Conservation (phyloP, 2,888 invertebrate genomes). For the Aspidiotus rigidus region DNA sequence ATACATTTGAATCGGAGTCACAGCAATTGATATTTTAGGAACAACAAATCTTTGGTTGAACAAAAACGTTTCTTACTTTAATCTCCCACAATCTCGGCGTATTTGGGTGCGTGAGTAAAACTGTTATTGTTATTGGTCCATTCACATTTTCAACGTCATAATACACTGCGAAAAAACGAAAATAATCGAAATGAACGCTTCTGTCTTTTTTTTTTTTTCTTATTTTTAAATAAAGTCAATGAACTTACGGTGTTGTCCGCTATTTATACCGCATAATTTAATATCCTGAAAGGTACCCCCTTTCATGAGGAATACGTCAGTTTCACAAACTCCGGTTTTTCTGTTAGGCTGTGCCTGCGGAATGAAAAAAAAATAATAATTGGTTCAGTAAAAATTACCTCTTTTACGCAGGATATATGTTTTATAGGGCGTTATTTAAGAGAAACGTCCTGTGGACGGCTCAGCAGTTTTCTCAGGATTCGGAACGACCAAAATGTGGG, state of each 20-base stretch:
- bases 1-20: too few relatives aligned
- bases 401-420: too few relatives aligned
- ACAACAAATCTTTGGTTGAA: too few relatives aligned
- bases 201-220: too few relatives aligned
- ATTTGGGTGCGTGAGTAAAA: conserved; percentile 53
- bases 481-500: too few relatives aligned
- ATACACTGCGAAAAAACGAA: conserved; percentile 51
- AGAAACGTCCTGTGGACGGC: too few relatives aligned
- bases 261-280: conserved; percentile 69
- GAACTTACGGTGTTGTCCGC: conserved; percentile 70
- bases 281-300: conserved; percentile 53
- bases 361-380: too few relatives aligned
- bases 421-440: too few relatives aligned
- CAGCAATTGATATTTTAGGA: too few relatives aligned
- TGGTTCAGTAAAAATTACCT: too few relatives aligned
- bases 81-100: conserved; percentile 70
- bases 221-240: too few relatives aligned
- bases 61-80: conserved; percentile 37
- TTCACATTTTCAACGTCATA: conserved; percentile 54
- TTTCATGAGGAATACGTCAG: conserved; percentile 54
- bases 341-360: conserved; percentile 75
- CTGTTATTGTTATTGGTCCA: conserved; percentile 47
- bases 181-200: background rate
- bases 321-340: conserved; percentile 66
- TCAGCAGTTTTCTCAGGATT: too few relatives aligned